Evolutionary conservation across 2,797 vertebrate genomes (phyloP).

Genomic region (Myripristis jacobus): DNA sequence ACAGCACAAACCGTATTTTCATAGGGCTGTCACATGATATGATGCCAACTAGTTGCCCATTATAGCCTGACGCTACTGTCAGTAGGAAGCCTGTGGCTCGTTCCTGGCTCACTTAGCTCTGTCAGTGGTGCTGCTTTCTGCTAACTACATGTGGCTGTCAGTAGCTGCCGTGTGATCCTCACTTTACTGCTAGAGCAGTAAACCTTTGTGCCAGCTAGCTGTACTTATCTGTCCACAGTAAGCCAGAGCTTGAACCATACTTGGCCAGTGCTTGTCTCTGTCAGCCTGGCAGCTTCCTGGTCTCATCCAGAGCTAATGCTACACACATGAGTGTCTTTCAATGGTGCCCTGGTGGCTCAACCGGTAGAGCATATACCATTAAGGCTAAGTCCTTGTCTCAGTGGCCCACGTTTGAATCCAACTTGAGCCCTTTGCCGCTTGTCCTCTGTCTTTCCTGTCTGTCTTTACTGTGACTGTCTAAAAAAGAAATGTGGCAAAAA

Average conservation of each 20-base stretch:
- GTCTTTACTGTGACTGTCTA: no score
- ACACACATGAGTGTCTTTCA: no score
- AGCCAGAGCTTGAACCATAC: slow-evolving; percentile 60
- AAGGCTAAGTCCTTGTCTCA: no score
- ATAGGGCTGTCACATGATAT: slow-evolving; percentile 12
- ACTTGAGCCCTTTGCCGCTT: no score
- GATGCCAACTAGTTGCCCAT: slow-evolving; percentile 27
- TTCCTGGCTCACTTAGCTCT: slow-evolving; percentile 43
- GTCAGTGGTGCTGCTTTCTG: slow-evolving; percentile 25
- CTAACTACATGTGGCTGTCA: slow-evolving; percentile 56
- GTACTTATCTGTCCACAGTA: slow-evolving; percentile 70
- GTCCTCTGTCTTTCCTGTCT: no score
- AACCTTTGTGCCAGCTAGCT: slow-evolving; percentile 60
- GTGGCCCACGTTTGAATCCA: no score
- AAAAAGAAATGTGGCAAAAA: no score
- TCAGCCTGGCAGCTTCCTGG: slow-evolving; percentile 27
- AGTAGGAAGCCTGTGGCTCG: slow-evolving; percentile 22
- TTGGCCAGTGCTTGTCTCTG: slow-evolving; percentile 61
- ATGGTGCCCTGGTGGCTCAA: no score
- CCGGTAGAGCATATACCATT: no score
- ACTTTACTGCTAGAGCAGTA: slow-evolving; percentile 58
- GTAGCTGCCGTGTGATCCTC: slow-evolving; percentile 51
- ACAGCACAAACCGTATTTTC: neutral
- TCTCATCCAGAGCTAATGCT: slow-evolving; percentile 66
- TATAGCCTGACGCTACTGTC: slow-evolving; percentile 13